These are phyloP conservation scores for Stomorhina lunata DNA, from an alignment of 2,888 invertebrate species.

Conservation along the genomic window DNA sequence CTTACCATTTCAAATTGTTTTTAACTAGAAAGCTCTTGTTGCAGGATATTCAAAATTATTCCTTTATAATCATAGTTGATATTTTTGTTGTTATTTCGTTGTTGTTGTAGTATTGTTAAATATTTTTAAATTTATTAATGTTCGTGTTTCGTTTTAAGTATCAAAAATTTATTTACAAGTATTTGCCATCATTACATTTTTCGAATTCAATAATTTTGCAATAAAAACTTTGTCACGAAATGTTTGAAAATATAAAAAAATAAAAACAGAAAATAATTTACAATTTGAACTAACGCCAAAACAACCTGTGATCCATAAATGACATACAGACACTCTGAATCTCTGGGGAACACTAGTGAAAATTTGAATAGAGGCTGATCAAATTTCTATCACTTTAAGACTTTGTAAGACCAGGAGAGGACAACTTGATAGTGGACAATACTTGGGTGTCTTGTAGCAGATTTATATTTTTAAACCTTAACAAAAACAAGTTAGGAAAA, in stretches of 20 bases:
- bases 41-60: neutral
- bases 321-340: neutral
- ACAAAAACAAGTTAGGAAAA: too few species aligned
- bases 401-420: too few species aligned
- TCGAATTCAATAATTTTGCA: constrained; percentile 68
- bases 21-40: neutral
- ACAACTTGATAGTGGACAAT: too few species aligned
- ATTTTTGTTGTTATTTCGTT: neutral
- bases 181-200: constrained; percentile 73
- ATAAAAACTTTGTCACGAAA: constrained; percentile 66
- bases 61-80: constrained; percentile 6
- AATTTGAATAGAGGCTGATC: neutral
- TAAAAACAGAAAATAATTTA: constrained; percentile 23
- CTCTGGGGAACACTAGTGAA: neutral
- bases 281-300: constrained; percentile 60
- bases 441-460: too few species aligned
- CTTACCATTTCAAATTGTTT: constrained; percentile 46
- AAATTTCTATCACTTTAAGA: neutral
- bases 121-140: neutral
- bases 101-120: constrained; percentile 7
- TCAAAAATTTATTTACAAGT: constrained; percentile 57
- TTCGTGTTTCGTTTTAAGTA: constrained; percentile 44
- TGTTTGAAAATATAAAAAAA: constrained; percentile 17
- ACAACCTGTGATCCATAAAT: constrained; percentile 48
- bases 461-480: too few species aligned